A percentile compares a stretch with the other conserved stretches of the same genome.
phyloP scores from a whole-genome alignment of 2,888 invertebrate genomes.

The Apotomis betuletana region DNA sequence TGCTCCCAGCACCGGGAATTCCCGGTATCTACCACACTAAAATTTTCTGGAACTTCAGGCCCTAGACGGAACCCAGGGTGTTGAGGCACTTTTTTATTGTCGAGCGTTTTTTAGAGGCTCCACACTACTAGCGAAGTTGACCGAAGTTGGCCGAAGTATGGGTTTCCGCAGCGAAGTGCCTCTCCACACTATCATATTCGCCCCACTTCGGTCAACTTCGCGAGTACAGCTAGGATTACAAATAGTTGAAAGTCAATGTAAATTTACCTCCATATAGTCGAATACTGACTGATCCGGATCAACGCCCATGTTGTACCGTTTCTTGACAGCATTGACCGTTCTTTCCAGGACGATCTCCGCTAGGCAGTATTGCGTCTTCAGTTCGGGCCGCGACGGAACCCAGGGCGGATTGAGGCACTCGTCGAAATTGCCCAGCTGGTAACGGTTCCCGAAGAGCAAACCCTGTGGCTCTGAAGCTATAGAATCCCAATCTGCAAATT shows the following conservation, averaged over 20 bases:
- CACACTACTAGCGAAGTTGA: too few relatives aligned
- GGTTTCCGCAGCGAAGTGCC: too few relatives aligned
- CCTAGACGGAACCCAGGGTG: too few relatives aligned
- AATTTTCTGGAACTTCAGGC: too few relatives aligned
- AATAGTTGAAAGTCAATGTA: constrained; percentile 15
- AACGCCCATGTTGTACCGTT: constrained; percentile 53
- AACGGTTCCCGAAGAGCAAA: constrained; percentile 81
- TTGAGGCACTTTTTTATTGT: too few relatives aligned
- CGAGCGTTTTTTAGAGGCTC: too few relatives aligned
- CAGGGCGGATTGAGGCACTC: constrained; percentile 79
- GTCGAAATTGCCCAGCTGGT: constrained; percentile 85
- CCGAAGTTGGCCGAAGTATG: too few relatives aligned
- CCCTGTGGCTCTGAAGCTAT: constrained; percentile 83
- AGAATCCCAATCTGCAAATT: constrained; percentile 84
- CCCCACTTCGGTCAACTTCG: too few relatives aligned
- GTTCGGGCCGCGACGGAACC: constrained; percentile 58
- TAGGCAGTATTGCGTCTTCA: constrained; percentile 77
- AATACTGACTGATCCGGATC: constrained; percentile 73
- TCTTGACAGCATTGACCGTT: constrained; percentile 58
- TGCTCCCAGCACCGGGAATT: too few relatives aligned
- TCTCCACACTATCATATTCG: too few relatives aligned
- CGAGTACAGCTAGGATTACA: too few relatives aligned
- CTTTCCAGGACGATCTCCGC: constrained; percentile 74
- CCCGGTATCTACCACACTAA: too few relatives aligned
- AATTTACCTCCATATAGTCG: constrained; percentile 73